Evolutionary conservation across 2,797 vertebrate species (phyloP).

Genomic region (Heterohyrax brucei): DNA sequence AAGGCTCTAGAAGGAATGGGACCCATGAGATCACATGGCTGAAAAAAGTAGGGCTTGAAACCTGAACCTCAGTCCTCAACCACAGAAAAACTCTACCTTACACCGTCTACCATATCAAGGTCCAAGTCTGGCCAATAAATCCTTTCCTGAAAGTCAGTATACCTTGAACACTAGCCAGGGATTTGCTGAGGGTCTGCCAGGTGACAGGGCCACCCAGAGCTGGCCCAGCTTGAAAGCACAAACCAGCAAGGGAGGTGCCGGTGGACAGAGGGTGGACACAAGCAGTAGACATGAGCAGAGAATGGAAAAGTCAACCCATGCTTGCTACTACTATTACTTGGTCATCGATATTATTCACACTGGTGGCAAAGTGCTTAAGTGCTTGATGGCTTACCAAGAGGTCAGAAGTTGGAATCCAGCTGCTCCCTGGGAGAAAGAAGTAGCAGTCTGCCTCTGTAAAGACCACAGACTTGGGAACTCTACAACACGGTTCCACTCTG

Average conservation of each 20-base stretch:
- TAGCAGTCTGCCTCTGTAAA: no score
- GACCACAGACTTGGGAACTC: no score
- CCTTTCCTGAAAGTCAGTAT: conserved; percentile 19
- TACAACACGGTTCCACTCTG: no score
- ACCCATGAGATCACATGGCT: background rate
- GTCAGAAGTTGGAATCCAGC: no score
- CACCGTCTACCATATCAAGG: background rate
- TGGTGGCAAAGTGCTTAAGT: no score
- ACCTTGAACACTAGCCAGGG: background rate
- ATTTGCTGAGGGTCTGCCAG: background rate
- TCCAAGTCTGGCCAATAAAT: background rate
- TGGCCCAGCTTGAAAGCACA: background rate
- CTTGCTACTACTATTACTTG: background rate
- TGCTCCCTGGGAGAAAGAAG: no score
- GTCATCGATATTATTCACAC: no score
- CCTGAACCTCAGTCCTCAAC: background rate
- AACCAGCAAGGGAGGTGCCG: no score
- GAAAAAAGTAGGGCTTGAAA: no score
- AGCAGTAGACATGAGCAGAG: background rate
- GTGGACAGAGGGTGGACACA: background rate
- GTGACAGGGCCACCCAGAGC: background rate
- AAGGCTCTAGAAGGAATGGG: background rate
- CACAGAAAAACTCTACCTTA: background rate
- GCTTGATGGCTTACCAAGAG: no score
- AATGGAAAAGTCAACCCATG: accelerated